Conservation (phyloP, 2,888 invertebrate genomes). For the Andrena minutula region DNA sequence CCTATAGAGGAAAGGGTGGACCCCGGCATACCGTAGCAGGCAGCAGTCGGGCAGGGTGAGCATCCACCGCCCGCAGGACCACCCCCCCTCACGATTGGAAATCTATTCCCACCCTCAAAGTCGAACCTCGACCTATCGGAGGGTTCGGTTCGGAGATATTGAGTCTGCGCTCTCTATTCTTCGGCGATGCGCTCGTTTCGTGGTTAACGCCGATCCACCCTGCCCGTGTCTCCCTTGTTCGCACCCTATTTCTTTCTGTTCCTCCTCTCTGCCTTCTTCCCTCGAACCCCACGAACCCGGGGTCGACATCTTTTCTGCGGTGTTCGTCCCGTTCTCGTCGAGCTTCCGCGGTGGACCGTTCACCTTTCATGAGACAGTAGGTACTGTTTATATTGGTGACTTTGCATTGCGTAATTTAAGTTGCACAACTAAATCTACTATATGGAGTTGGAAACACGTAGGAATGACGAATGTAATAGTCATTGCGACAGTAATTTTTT, state of each 20-base stretch:
- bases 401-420: neutral
- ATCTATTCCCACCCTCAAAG: slow-evolving; percentile 85
- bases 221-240: slow-evolving; percentile 48
- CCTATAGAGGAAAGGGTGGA: slow-evolving; percentile 80
- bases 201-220: slow-evolving; percentile 55
- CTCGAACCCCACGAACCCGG: slow-evolving; percentile 18
- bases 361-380: neutral
- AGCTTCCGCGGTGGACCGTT: neutral
- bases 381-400: neutral
- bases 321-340: slow-evolving; percentile 17
- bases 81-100: slow-evolving; percentile 84
- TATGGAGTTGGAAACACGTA: neutral
- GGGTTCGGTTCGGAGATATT: slow-evolving; percentile 84
- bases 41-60: slow-evolving; percentile 67
- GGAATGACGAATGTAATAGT: no score
- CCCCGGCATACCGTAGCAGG: slow-evolving; percentile 65
- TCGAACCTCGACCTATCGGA: slow-evolving; percentile 85
- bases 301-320: neutral
- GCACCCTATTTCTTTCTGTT: slow-evolving; percentile 63
- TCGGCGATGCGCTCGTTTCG: slow-evolving; percentile 59
- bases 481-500: no score
- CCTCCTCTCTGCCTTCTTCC: slow-evolving; percentile 41
- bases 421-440: neutral
- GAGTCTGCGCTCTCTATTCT: slow-evolving; percentile 83
- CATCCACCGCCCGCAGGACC: slow-evolving; percentile 72